These are phyloP conservation scores for Drosophila pruinosa DNA, from an alignment of 1,140 invertebrate species.

Conservation along the genomic window DNA sequence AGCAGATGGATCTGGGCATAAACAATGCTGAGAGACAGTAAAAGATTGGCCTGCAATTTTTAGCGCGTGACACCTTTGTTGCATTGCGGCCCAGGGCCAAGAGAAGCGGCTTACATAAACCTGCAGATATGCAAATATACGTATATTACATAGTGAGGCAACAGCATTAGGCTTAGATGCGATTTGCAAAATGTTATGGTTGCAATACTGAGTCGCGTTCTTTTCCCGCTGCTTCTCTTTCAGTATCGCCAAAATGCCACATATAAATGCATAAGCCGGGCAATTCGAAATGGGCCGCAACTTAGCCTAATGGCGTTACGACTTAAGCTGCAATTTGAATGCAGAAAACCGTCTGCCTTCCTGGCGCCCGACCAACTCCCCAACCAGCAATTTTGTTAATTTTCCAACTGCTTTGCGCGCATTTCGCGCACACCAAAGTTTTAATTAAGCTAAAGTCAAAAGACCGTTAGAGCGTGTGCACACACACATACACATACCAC, in stretches of 20 bases:
- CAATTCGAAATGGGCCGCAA: conserved; percentile 37
- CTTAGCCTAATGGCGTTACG: conserved; percentile 63
- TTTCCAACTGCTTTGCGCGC: conserved; percentile 68
- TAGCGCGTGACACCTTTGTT: conserved; percentile 12
- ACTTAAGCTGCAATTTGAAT: conserved; percentile 60
- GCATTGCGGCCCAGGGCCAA: conserved; percentile 7
- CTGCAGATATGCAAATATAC: background rate
- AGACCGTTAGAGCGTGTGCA: conserved; percentile 10
- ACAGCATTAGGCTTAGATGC: conserved; percentile 53
- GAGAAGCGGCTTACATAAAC: background rate
- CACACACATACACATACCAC: background rate
- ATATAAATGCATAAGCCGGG: conserved; percentile 18
- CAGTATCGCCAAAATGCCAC: too few relatives aligned
- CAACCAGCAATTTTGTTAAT: conserved; percentile 64
- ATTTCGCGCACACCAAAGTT: conserved; percentile 65
- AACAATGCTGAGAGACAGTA: conserved; percentile 39
- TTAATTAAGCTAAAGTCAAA: conserved; percentile 68
- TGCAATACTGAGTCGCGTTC: background rate
- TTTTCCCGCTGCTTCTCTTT: conserved; percentile 1
- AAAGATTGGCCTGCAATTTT: conserved; percentile 28
- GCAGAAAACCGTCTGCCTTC: conserved; percentile 1
- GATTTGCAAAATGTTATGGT: conserved; percentile 40
- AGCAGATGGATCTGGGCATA: conserved; percentile 10
- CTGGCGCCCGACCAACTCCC: conserved; percentile 17
- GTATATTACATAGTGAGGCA: background rate